Base-by-base conservation (phyloP, 2,888 invertebrate species). In the Acleris sparsana region DNA sequence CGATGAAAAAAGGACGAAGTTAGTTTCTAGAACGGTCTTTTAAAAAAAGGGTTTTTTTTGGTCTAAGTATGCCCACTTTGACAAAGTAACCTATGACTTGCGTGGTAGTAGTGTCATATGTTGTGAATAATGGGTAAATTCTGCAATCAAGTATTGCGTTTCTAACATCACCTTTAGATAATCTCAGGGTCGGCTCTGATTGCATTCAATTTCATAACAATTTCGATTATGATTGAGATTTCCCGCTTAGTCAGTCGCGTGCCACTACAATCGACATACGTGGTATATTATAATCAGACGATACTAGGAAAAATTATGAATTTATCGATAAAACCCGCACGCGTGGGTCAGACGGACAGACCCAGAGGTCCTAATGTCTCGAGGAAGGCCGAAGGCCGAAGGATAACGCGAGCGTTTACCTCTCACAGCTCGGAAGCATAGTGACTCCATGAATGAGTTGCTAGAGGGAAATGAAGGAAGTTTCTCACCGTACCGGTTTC, bases 221-320 rank as follows among this genome's bases (percentile, higher is more conserved):
- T 58, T 49, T 39, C 16, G 58, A 60, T 60, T 52, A 52, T 52
- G 25, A 20, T 39, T 16, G 43, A 39, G 59, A 60, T 52, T 60
- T 43, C 59, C 59, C 59, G n/a, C 22, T 60, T 59, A 59, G 58
- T 59, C 51, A 60, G 51, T 43, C 59, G 59, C 59, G 59, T 43
- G 59, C 39, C 59, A 18, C 13, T 22, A 20, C 3, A 18, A 16
- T 49, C n/a, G 6, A 39, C 29, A 25, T 44, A 20, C 29, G 18
- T 55, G 46, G 2, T 33, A 46, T 18, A 29, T 53, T 53, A 53
- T 17, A 33, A 33, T 33, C 33, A 33, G 33, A 48, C 18, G 17
- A 57, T 57, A 25, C 25, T 44, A 25, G 57, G 57, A 57, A 57
- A 57, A 57, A 22, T 13, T 3, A 25, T n/a, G 16, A 57, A 46